Percentiles rank a stretch among this genome's conserved stretches.
Conservation (phyloP, 2,113 vertebrate genomes). For the Mormoops blainvillei region DNA sequence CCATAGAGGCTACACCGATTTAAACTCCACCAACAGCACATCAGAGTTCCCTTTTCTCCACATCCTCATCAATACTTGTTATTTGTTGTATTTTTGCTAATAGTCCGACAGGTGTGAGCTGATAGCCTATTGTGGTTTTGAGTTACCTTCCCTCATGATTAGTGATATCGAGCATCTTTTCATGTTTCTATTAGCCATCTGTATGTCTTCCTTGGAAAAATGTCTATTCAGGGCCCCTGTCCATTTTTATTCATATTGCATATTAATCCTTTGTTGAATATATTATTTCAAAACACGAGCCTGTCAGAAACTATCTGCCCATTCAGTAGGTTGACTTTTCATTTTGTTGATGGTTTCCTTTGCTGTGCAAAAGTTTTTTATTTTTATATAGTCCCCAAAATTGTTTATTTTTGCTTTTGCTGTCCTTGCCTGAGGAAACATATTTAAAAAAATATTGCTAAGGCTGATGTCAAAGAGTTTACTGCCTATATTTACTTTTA, state of each 20-base stretch:
- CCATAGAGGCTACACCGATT: too few species aligned
- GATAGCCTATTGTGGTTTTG: background rate
- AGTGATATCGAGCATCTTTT: background rate
- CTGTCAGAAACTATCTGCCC: background rate
- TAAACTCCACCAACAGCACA: background rate
- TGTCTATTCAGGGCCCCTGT: background rate
- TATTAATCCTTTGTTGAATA: background rate
- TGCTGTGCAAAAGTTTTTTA: background rate
- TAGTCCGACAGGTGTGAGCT: background rate
- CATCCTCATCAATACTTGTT: background rate
- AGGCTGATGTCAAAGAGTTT: too few species aligned
- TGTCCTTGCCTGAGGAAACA: too few species aligned
- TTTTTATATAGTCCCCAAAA: too few species aligned
- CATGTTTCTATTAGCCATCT: too few species aligned
- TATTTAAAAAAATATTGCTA: too few species aligned
- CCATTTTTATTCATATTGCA: background rate
- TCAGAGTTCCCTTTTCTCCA: background rate
- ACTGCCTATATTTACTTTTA: too few species aligned
- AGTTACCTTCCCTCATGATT: background rate
- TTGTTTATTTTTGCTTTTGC: too few species aligned
- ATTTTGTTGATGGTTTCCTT: background rate
- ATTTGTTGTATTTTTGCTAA: background rate
- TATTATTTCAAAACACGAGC: background rate
- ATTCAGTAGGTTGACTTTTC: background rate
- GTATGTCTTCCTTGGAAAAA: too few species aligned